Evolutionary conservation across 2,113 vertebrate species (phyloP), one percentile per base, ranked within the genome.

Genomic region (Corythaeola cristata): DNA sequence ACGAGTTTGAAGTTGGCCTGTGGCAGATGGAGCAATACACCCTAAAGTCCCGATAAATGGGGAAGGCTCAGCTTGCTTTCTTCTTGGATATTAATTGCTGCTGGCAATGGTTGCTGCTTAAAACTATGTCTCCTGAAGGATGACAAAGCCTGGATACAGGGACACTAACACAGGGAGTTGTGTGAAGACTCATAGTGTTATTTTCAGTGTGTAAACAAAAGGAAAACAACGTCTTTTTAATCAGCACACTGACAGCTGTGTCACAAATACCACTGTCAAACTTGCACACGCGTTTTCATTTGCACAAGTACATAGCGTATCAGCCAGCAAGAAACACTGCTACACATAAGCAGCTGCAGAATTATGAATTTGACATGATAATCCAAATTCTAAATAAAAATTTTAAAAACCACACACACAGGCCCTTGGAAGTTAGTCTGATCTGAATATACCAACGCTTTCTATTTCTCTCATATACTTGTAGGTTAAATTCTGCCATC

Each of bases 201-300:
- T 63, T 88, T 93, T 32, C 32, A 62, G 37, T 1, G 0, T 33
- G 15, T 7, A 91, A 91, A 88, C 22, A 75, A 58, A 75, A 88
- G 41, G 35, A 56, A 75, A 91, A 60, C 20, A 30, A 18, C 9
- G 55, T 32, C 21, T 74, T 91, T 84, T 82, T 49, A 91, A 85
- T 72, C 44, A 56, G 77, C 45, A 39, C 30, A 12, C 49, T 49
- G 68, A 80, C 49, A 85, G 66, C 39, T 86, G n/a, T 53, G 16
- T 71, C 83, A 86, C 47, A 83, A 96, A 55, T 19, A 76, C 23
- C 32, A 47, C n/a, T 85, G 84, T 45, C 89, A 63, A 47, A 63
- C 23, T 12, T 30, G 7, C 11, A 74, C 21, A 9, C 1, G 0
- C 1, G 2, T 27, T 68, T 58, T n/a, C 45, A 55, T 50, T 39